Conservation (phyloP, 2,797 vertebrate genomes). For the Trematomus bernacchii region DNA sequence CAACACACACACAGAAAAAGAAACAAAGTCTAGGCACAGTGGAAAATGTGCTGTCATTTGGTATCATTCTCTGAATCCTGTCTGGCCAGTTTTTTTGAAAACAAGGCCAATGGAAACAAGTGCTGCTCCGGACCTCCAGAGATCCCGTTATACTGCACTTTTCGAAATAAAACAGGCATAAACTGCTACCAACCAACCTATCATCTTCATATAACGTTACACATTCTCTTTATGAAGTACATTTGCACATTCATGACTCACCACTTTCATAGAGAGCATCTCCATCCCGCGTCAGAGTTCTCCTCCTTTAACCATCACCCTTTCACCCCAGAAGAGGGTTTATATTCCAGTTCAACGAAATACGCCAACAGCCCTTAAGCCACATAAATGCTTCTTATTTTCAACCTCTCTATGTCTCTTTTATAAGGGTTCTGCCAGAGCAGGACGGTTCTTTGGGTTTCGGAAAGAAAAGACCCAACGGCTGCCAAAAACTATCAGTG, state of each 20-base stretch:
- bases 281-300: constrained; percentile 61
- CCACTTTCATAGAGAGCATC: constrained; percentile 67
- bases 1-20: constrained; percentile 28
- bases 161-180: constrained; percentile 62
- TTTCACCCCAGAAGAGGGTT: constrained; percentile 66
- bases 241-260: constrained; percentile 66
- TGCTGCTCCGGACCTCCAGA: constrained; percentile 46
- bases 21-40: constrained; percentile 34
- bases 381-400: constrained; percentile 85
- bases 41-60: constrained; percentile 70
- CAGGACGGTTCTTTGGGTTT: constrained; percentile 68
- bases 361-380: constrained; percentile 76
- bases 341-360: constrained; percentile 69
- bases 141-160: constrained; percentile 51
- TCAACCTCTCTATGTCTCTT: constrained; percentile 77
- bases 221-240: constrained; percentile 54
- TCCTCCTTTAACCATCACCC: constrained; percentile 65
- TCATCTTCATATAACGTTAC: constrained; percentile 68
- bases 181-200: constrained; percentile 52
- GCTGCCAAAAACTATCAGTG: constrained; percentile 80
- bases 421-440: constrained; percentile 77
- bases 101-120: constrained; percentile 69
- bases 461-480: constrained; percentile 71
- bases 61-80: constrained; percentile 64
- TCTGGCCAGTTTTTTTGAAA: constrained; percentile 51